phyloP scores from a whole-genome alignment of 2,888 invertebrate genomes.

The Sinodicranocentrus sp. region DNA sequence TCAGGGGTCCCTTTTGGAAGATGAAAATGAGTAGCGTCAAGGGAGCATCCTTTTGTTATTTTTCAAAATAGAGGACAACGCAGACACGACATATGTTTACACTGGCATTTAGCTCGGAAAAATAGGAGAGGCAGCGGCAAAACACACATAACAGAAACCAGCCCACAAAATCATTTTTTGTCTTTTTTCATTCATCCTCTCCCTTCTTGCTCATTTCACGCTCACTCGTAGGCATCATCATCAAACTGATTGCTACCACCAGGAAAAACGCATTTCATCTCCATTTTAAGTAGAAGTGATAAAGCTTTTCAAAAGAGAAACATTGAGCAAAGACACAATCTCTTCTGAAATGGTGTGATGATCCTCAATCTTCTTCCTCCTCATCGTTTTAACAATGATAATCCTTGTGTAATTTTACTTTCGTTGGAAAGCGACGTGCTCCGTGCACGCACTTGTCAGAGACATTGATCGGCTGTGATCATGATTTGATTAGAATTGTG shows the following conservation, averaged over 20 bases:
- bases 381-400: constrained; percentile 55
- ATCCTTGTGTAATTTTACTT: constrained; percentile 56
- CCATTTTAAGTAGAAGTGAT: not conserved
- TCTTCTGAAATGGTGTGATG: constrained; percentile 27
- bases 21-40: constrained; percentile 53
- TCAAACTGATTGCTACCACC: constrained; percentile 28
- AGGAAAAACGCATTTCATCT: constrained; percentile 28
- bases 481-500: not conserved
- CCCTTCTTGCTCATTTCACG: constrained; percentile 53
- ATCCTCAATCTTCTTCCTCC: constrained; percentile 31
- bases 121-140: constrained; percentile 16
- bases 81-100: constrained; percentile 59
- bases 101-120: constrained; percentile 32
- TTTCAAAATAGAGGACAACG: not conserved
- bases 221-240: constrained; percentile 49
- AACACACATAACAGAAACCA: constrained; percentile 23
- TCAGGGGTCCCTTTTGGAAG: constrained; percentile 38
- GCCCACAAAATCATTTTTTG: constrained; percentile 45
- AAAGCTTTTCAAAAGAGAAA: not conserved
- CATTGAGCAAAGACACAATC: not conserved
- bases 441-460: constrained; percentile 4
- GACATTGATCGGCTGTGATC: not conserved
- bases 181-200: not conserved
- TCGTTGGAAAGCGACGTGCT: constrained; percentile 27
- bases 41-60: constrained; percentile 65